These are phyloP conservation scores for Limanda limanda DNA, from an alignment of 2,113 vertebrate species.

Conservation along the genomic window DNA sequence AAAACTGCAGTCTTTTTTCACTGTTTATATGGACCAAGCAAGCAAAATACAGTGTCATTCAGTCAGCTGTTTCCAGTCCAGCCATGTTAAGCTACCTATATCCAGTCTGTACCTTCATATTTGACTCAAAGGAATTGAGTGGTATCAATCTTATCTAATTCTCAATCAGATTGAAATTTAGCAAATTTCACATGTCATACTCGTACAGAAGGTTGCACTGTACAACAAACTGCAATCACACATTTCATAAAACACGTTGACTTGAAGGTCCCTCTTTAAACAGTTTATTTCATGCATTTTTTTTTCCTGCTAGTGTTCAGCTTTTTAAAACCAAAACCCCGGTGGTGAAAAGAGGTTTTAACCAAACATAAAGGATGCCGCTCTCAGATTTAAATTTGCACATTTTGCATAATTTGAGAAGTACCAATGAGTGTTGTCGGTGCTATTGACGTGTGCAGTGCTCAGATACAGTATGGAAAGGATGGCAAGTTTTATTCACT, in stretches of 20 bases:
- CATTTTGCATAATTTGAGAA: slow-evolving; percentile 44
- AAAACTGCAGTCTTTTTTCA: background rate
- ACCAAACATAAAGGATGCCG: slow-evolving; percentile 18
- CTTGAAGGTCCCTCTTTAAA: slow-evolving; percentile 38
- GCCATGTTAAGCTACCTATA: background rate
- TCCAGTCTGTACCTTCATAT: background rate
- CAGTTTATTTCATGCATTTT: background rate
- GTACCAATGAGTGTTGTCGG: slow-evolving; percentile 5
- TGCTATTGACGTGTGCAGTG: background rate
- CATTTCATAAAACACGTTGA: slow-evolving; percentile 22
- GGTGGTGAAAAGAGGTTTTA: background rate
- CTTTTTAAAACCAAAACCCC: slow-evolving; percentile 49
- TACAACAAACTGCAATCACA: background rate
- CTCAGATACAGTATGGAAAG: background rate
- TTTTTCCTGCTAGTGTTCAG: slow-evolving; percentile 8
- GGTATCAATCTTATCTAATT: background rate
- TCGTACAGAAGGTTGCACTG: too few relatives aligned
- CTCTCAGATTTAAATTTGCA: slow-evolving; percentile 54
- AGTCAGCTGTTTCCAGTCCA: background rate
- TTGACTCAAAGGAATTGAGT: background rate
- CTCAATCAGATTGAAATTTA: background rate
- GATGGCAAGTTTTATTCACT: background rate
- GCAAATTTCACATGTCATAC: background rate
- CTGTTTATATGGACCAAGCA: background rate
- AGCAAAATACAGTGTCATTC: background rate